Evolutionary conservation across 2,888 invertebrate species (phyloP).

Genomic region (Plebejus anna): DNA sequence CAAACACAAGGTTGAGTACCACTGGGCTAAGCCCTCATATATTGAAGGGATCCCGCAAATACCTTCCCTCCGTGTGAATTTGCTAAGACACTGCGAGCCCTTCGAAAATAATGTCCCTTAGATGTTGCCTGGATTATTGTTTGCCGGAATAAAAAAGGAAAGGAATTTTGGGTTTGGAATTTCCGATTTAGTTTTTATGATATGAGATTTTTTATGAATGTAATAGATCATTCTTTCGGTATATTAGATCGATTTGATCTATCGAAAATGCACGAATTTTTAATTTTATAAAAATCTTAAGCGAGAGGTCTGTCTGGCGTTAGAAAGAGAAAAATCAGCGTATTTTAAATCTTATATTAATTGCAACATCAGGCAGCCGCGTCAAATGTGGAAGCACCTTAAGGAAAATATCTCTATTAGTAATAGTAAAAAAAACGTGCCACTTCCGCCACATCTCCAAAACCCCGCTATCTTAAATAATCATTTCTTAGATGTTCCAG

Average conservation of each 20-base stretch:
- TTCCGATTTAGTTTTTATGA: background rate
- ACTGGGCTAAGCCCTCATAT: conserved; percentile 32
- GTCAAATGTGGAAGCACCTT: too few relatives aligned
- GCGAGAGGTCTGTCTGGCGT: too few relatives aligned
- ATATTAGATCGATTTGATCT: background rate
- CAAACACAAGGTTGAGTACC: conserved; percentile 1
- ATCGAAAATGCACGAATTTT: too few relatives aligned
- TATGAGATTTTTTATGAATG: background rate
- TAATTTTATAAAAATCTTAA: too few relatives aligned
- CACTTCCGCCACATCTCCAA: too few relatives aligned
- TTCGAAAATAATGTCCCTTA: conserved; percentile 15
- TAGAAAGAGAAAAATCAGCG: too few relatives aligned
- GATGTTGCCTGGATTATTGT: background rate
- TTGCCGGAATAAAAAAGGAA: background rate
- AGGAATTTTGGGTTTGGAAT: background rate
- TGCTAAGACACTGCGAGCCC: conserved; percentile 6
- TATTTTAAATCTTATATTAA: too few relatives aligned
- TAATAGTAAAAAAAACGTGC: too few relatives aligned
- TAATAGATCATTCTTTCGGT: background rate
- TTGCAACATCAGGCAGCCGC: too few relatives aligned
- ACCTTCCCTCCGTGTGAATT: conserved; percentile 30
- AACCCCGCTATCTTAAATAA: too few relatives aligned
- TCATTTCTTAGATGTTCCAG: too few relatives aligned
- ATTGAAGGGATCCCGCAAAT: conserved; percentile 36
- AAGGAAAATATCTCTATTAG: too few relatives aligned